Conservation (phyloP, 2,797 vertebrate species). For the Antrozous pallidus region DNA sequence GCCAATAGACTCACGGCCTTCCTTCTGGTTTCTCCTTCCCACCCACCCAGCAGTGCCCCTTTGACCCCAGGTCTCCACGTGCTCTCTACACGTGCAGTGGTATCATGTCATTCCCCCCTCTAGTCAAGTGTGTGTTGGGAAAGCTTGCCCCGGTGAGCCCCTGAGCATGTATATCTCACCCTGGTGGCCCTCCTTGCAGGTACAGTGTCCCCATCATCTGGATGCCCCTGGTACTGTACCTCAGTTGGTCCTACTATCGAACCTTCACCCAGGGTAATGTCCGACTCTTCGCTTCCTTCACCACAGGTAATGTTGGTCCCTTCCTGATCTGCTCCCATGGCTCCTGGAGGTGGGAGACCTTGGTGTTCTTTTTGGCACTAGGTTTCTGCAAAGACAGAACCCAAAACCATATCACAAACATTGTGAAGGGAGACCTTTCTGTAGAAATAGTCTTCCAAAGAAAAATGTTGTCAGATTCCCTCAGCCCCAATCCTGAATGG, state of each 20-base stretch:
- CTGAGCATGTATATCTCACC: background rate
- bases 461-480: background rate
- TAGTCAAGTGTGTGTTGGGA: background rate
- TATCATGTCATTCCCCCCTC: background rate
- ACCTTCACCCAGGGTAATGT: conserved; percentile 88
- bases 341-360: background rate
- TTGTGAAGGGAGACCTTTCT: background rate
- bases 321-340: background rate
- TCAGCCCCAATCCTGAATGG: background rate
- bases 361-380: background rate
- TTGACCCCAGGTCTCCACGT: background rate
- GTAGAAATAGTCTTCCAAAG: background rate
- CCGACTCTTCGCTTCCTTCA: conserved; percentile 85
- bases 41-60: background rate
- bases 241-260: conserved; percentile 90
- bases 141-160: background rate
- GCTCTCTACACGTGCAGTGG: background rate
- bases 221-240: conserved; percentile 91
- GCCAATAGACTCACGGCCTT: background rate
- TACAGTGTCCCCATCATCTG: conserved; percentile 93
- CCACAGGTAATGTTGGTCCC: conserved; percentile 85
- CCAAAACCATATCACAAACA: background rate
- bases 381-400: background rate
- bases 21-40: background rate
- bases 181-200: conserved; percentile 80